A percentile compares a stretch with the other conserved stretches of the same genome.
Evolutionary conservation across 2,888 invertebrate species (phyloP).

Genomic region (Rhimphoctona megacephalus): DNA sequence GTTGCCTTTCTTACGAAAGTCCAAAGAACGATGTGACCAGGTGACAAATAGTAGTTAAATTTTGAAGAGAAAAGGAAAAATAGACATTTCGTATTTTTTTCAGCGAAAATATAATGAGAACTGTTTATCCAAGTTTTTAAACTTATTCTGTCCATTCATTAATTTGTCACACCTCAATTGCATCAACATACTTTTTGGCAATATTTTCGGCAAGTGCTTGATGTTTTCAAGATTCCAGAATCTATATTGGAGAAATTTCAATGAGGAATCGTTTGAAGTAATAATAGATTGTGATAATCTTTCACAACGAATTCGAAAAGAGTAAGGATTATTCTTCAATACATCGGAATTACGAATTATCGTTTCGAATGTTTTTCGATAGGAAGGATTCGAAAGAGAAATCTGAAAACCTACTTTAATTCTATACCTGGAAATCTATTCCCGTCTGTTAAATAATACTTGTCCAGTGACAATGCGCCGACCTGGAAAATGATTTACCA

Average conservation of each 20-base stretch:
- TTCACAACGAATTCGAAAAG: too few species aligned
- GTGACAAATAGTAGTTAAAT: not conserved
- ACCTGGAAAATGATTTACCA: not conserved
- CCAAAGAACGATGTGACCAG: conserved; percentile 8
- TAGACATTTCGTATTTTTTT: not conserved
- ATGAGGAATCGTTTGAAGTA: too few species aligned
- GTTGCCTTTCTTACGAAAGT: conserved; percentile 51
- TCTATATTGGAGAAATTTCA: not conserved
- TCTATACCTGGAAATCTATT: not conserved
- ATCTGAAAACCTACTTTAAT: not conserved
- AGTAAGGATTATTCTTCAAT: not conserved
- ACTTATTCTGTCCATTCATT: not conserved
- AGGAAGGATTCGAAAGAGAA: not conserved
- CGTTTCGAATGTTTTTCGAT: not conserved
- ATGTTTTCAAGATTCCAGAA: not conserved
- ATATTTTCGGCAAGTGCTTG: too few species aligned
- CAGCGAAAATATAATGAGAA: not conserved
- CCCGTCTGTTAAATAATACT: not conserved
- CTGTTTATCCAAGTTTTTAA: not conserved
- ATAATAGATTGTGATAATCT: too few species aligned
- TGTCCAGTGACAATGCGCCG: not conserved
- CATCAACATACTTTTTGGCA: too few species aligned
- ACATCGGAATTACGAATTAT: not conserved
- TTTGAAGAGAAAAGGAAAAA: not conserved
- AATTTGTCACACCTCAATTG: too few species aligned